Evolutionary conservation across 1,140 invertebrate genomes (phyloP), one percentile per base, ranked within the genome.

Genomic region (Lineus longissimus): DNA sequence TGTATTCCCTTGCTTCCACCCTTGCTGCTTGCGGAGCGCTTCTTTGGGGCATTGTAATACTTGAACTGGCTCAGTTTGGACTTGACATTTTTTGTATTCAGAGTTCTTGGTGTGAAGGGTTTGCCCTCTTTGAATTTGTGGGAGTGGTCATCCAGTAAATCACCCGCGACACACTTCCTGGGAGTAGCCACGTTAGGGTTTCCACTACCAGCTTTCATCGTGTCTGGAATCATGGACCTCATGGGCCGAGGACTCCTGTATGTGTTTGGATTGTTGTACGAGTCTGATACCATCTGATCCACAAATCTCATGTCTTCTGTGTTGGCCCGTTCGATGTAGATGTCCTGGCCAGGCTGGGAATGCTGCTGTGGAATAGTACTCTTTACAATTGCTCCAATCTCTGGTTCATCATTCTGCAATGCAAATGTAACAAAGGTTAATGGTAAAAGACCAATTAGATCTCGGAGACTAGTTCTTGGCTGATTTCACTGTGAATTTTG

Each of bases 21-120:
- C 27, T 30, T 30, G 15, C 13, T 47, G 2, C 25, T 55, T 17
- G 23, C 45, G 2, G 43, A 19, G n/a, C 56, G 22, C 15, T 62
- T 59, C 33, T 55, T 58, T 22, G 76, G 70, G 33, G 73, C 71
- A 56, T 73, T 77, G 61, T 77, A 80, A 60, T 79, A 77, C 63
- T 78, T 77, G 45, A 70, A 71, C 31, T 73, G 63, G 59, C 72
- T 78, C 23, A 81, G 66, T 33, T 67, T 67, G 25, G 79, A 81
- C 29, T 69, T 61, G 25, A 71, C 57, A 47, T 75, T 73, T 27
- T 66, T 66, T 33, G 69, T 73, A 63, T 79, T 81, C 15, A 80
- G 58, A 17, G 75, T 76, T 59, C 77, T 63, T 30, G 79, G 79
- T 15, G 76, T 79, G 61, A 81, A 81, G 9, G 77, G 75, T 51